Conservation (phyloP, 53 echinoderm and acorn worm species). For the Paracentrotus lividus region DNA sequence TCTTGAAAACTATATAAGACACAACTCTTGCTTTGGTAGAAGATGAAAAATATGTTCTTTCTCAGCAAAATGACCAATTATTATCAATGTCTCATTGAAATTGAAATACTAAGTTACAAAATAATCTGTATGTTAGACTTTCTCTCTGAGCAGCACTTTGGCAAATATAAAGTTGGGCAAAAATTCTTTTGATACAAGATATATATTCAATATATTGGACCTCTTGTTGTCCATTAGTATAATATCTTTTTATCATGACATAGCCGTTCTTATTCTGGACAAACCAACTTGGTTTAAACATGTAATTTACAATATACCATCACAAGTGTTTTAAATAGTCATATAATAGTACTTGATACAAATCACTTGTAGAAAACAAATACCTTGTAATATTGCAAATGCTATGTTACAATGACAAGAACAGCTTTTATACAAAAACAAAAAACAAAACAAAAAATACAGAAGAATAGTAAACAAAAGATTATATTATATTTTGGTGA, state of each 20-base stretch:
- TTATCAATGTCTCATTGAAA: constrained; percentile 32
- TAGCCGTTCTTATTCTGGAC: no score
- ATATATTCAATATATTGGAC: no score
- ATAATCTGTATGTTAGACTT: constrained; percentile 10
- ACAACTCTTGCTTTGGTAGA: constrained; percentile 5
- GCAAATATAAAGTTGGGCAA: constrained; percentile 21
- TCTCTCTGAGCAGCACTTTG: background rate
- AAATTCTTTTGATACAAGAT: no score
- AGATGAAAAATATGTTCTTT: constrained; percentile 20
- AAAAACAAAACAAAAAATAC: no score
- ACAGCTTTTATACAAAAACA: constrained; percentile 6
- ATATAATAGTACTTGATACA: no score
- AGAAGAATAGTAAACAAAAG: background rate
- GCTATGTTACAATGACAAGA: constrained; percentile 12
- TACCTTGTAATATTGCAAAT: no score
- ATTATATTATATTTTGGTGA: background rate
- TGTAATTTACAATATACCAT: no score
- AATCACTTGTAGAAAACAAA: no score
- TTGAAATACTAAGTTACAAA: constrained; percentile 17
- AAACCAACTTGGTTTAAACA: no score
- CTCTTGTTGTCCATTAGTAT: no score
- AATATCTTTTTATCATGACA: no score
- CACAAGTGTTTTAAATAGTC: no score
- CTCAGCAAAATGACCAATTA: background rate
- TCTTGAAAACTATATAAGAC: constrained; percentile 25